Evolutionary conservation across 2,113 vertebrate species (phyloP).

Genomic region (Tapirus terrestris): DNA sequence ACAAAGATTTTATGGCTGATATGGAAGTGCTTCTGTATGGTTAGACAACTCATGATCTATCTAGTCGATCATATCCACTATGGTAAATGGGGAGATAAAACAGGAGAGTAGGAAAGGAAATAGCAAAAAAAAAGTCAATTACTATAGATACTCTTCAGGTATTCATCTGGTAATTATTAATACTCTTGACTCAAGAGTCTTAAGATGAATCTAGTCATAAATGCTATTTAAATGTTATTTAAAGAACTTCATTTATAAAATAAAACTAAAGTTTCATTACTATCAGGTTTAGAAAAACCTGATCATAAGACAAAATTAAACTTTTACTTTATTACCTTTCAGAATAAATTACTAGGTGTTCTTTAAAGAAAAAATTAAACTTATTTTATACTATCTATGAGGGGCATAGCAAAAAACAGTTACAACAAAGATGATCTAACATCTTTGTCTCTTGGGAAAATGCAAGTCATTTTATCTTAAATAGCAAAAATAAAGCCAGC

Average conservation of each 20-base stretch:
- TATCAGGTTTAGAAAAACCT: not conserved
- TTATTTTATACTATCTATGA: not conserved
- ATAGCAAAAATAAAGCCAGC: no score
- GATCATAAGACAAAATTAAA: not conserved
- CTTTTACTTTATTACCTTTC: not conserved
- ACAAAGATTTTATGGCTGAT: not conserved
- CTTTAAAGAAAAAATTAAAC: not conserved
- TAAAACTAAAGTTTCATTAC: not conserved
- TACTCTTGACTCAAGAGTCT: not conserved
- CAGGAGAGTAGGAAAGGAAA: no score
- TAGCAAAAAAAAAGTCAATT: not conserved
- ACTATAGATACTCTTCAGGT: fast-evolving
- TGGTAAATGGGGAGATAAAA: not conserved
- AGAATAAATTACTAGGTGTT: not conserved
- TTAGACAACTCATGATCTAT: not conserved
- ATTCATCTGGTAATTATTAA: fast-evolving
- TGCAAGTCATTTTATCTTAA: not conserved
- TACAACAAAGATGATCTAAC: not conserved
- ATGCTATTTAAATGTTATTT: not conserved
- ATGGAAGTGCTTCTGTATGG: not conserved
- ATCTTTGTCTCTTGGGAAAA: not conserved
- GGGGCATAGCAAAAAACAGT: not conserved
- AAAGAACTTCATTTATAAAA: not conserved
- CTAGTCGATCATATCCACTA: no score
- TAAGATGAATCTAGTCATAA: not conserved